Evolutionary conservation across 1,140 invertebrate genomes (phyloP), one percentile per base, ranked within the genome.

Genomic region (Melanaphis sacchari): DNA sequence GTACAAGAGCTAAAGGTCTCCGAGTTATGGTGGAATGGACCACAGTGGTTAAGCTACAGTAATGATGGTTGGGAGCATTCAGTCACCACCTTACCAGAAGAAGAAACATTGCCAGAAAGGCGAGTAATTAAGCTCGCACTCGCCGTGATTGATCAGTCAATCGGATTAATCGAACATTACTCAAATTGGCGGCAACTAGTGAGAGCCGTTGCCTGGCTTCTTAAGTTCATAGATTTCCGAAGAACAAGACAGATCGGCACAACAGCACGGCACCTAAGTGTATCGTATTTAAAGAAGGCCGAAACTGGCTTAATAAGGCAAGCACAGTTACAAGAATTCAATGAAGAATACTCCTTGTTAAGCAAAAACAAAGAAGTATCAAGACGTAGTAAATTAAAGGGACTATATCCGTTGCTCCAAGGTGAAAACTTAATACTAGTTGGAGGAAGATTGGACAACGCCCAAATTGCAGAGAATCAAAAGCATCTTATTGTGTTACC

Each of bases 401-500:
- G 43, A 46, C 43, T 46, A 46, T 59, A 90, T 81, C 93, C 93
- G 8, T 90, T 93, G 26, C 24, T 92, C 84, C 93, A 52, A 22
- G 7, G 26, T 88, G 90, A 26, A 36, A 59, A 40, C 31, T 2
- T 89, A 59, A 31, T 93, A 4, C 31, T 52, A 2, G 93, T 93
- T 21, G 93, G 93, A 18, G 87, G 93, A 26, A 24, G 93, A 7
- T 22, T 93, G 7, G 22, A 46, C 0, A 54, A 89, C 36, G 8
- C 93, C 11, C 31, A 59, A 46, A 43, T 93, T 40, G 9, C 5
- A 15, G 46, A 41, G 5, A 31, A 2, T 1, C 46, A 49, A 36
- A 66, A 59, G 40, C 93, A 93, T 46, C 93, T 76, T 36, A 52
- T 91, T 21, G n/a, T 93, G 1, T 52, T 93, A 49, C 40, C 41